Evolutionary conservation across 2,113 vertebrate genomes (phyloP).

Genomic region (Dasyornis broadbenti): DNA sequence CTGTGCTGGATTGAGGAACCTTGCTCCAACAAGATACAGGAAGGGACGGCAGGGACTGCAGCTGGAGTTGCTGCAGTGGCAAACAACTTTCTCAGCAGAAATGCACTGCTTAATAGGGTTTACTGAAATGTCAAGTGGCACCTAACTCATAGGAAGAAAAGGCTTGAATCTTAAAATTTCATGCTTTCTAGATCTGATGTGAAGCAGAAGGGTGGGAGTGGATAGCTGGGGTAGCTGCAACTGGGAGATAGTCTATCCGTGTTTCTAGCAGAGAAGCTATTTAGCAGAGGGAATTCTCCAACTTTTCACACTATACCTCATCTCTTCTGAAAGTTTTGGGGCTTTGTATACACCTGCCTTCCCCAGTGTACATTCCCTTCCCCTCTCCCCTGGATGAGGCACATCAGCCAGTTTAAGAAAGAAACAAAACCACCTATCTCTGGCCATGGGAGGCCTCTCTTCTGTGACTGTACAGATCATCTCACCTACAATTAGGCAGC

Average conservation of each 20-base stretch:
- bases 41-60: not conserved
- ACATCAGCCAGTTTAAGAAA: not conserved
- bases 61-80: not conserved
- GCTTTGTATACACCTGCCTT: not conserved
- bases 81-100: not conserved
- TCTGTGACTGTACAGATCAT: not conserved
- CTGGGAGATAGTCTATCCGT: not conserved
- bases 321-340: not conserved
- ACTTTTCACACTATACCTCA: not conserved
- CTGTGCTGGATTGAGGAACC: not conserved
- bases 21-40: not conserved
- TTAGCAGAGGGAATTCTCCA: not conserved
- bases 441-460: accelerated
- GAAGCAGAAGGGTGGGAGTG: not conserved
- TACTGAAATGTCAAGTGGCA: not conserved
- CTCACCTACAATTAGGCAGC: not conserved
- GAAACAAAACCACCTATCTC: not conserved
- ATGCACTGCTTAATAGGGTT: not conserved
- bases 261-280: not conserved
- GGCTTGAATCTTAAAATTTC: not conserved
- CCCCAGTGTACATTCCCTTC: not conserved
- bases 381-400: not conserved
- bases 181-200: not conserved
- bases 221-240: not conserved
- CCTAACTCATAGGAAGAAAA: not conserved